Percentiles rank a stretch among this genome's conserved stretches.
Evolutionary conservation across 2,797 vertebrate species (phyloP).

Genomic region (Leptoclinus maculatus): DNA sequence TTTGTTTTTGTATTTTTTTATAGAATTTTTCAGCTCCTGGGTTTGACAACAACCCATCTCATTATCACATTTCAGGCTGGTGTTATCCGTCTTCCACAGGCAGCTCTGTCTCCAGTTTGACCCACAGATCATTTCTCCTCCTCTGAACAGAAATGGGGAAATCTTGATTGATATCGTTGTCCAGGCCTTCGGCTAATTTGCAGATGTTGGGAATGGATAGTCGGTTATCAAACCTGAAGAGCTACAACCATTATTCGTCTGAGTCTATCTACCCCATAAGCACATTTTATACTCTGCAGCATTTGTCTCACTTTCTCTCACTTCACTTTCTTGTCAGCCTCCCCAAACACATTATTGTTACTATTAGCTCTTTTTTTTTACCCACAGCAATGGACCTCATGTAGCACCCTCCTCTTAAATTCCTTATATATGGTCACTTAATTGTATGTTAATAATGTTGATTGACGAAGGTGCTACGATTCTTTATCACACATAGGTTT

Average conservation of each 20-base stretch:
- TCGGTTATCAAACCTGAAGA: conserved; percentile 36
- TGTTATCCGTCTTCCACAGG: conserved; percentile 24
- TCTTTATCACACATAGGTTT: background rate
- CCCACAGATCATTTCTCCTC: conserved; percentile 35
- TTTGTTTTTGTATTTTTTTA: background rate
- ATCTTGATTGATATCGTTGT: conserved; percentile 55
- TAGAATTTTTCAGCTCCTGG: background rate
- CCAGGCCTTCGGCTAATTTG: conserved; percentile 28
- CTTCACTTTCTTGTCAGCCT: conserved; percentile 28
- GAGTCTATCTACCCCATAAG: conserved; percentile 20
- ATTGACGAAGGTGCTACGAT: background rate
- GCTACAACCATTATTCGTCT: conserved; percentile 17
- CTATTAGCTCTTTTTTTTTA: conserved; percentile 3
- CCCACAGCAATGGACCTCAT: background rate
- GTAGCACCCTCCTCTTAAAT: background rate
- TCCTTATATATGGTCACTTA: background rate
- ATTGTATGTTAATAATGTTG: background rate
- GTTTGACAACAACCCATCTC: conserved; percentile 15
- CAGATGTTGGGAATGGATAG: conserved; percentile 54
- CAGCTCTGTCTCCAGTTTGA: conserved; percentile 39
- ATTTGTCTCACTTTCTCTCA: conserved; percentile 49
- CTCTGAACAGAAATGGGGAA: conserved; percentile 39
- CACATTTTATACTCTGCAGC: conserved; percentile 18
- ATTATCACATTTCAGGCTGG: conserved; percentile 5
- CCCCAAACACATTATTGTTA: conserved; percentile 12